Evolutionary conservation across 2,888 invertebrate species (phyloP).

Genomic region (Netelia virgata): DNA sequence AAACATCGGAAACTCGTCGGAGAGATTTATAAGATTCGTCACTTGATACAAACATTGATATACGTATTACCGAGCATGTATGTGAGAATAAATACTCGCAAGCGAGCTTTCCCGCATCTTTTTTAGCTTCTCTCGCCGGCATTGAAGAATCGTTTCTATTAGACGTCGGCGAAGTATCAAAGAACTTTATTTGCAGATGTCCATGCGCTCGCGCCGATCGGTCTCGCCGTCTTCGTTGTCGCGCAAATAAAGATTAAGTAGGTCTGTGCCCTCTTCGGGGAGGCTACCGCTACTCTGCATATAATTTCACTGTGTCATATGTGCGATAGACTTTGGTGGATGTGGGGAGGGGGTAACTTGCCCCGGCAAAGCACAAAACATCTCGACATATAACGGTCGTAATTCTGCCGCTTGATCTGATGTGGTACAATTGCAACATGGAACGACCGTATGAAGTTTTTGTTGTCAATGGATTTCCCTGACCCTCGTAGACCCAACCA

Average conservation of each 20-base stretch:
- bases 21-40: constrained; percentile 5
- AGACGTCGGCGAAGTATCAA: constrained; percentile 79
- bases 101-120: constrained; percentile 50
- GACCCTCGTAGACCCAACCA: constrained; percentile 11
- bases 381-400: constrained; percentile 20
- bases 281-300: constrained; percentile 57
- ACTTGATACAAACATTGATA: constrained; percentile 12
- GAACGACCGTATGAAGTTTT: not conserved
- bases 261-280: constrained; percentile 70
- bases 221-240: constrained; percentile 66
- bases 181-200: constrained; percentile 72
- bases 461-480: not conserved
- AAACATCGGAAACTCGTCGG: constrained; percentile 13
- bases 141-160: constrained; percentile 77
- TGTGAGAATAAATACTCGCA: constrained; percentile 34
- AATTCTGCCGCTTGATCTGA: not conserved
- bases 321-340: not conserved
- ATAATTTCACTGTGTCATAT: constrained; percentile 40
- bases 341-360: not conserved
- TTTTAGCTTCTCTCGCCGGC: constrained; percentile 33
- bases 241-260: constrained; percentile 77
- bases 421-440: not conserved
- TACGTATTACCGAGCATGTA: not conserved
- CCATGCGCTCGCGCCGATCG: constrained; percentile 61
- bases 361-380: no score